A percentile compares a stretch with the other conserved stretches of the same genome.
These are phyloP conservation scores for Hippocampus guttulatus DNA, from an alignment of 2,113 vertebrate species.

Conservation along the genomic window DNA sequence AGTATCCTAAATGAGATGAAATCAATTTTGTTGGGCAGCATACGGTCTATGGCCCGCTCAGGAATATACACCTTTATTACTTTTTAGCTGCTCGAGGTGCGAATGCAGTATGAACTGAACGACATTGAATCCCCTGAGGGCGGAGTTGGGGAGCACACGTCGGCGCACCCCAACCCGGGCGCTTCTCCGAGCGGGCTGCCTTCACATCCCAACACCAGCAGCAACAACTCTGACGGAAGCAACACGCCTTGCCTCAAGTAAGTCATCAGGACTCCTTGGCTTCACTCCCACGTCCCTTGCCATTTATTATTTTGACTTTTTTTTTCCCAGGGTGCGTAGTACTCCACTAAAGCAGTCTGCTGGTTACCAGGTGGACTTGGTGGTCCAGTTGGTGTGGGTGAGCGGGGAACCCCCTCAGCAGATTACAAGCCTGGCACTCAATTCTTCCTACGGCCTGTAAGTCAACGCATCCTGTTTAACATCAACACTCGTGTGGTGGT, in stretches of 20 bases:
- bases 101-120: constrained; percentile 88
- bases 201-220: constrained; percentile 91
- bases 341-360: constrained; percentile 92
- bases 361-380: constrained; percentile 92
- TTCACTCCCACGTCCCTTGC: not conserved
- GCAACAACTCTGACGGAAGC: constrained; percentile 93
- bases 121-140: constrained; percentile 88
- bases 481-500: not conserved
- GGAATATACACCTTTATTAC: not conserved
- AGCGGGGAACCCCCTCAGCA: constrained; percentile 95
- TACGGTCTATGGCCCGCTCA: no score
- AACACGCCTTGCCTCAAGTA: constrained; percentile 97
- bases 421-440: constrained; percentile 92
- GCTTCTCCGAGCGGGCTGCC: constrained; percentile 81
- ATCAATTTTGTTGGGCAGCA: no score
- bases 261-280: not conserved
- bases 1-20: no score
- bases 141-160: constrained; percentile 78
- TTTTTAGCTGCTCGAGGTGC: constrained; percentile 87
- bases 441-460: constrained; percentile 94
- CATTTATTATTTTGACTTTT: not conserved
- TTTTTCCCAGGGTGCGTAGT: constrained; percentile 82
- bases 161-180: constrained; percentile 81
- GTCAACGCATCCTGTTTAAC: constrained; percentile 38
- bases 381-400: constrained; percentile 97